phyloP scores from a whole-genome alignment of 2,113 vertebrate species.

The Pluvialis apricaria region DNA sequence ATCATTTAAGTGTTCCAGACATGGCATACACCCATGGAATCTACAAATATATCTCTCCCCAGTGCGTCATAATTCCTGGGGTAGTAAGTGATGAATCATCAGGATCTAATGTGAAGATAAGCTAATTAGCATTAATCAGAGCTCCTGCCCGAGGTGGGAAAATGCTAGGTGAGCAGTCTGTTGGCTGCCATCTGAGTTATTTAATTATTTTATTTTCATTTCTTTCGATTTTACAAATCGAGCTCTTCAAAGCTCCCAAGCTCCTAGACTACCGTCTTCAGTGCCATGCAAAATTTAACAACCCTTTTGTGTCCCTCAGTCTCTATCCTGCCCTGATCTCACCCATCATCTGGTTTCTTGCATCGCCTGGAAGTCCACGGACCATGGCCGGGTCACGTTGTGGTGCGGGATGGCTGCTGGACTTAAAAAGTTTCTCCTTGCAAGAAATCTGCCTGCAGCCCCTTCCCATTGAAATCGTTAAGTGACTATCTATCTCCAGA shows the following conservation, averaged over 20 bases:
- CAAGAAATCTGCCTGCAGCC: background rate
- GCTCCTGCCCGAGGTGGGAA: constrained; percentile 61
- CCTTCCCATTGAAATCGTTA: background rate
- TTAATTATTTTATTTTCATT: constrained; percentile 45
- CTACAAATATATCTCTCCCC: constrained; percentile 60
- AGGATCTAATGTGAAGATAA: constrained; percentile 65
- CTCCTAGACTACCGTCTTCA: background rate
- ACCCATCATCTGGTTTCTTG: background rate
- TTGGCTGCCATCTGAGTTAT: constrained; percentile 32
- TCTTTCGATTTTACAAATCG: constrained; percentile 4
- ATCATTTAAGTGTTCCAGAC: constrained; percentile 65
- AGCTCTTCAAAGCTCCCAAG: background rate
- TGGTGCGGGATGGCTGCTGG: background rate
- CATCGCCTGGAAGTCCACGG: background rate
- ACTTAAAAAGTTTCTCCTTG: background rate
- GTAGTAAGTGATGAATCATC: constrained; percentile 66
- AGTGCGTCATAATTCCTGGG: constrained; percentile 66
- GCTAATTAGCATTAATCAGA: constrained; percentile 65
- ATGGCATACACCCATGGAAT: constrained; percentile 67
- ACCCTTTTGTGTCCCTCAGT: background rate
- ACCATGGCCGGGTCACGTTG: background rate
- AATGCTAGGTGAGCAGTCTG: constrained; percentile 59
- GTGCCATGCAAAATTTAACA: background rate
- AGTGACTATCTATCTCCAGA: background rate
- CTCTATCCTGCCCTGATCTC: background rate